phyloP scores from a whole-genome alignment of 1,140 invertebrate species.

The Contarinia nasturtii region DNA sequence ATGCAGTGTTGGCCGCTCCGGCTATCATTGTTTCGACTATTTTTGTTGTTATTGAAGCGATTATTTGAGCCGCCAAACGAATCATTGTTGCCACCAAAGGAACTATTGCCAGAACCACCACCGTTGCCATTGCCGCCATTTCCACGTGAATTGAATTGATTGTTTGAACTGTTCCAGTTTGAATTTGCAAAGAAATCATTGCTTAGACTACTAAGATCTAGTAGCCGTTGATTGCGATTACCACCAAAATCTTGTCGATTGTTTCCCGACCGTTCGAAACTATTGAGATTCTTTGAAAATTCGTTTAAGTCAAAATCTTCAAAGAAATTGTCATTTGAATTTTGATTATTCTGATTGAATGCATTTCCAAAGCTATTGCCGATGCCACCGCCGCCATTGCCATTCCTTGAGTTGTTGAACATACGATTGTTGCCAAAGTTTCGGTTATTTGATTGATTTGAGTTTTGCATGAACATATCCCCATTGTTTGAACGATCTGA shows the following conservation, averaged over 20 bases:
- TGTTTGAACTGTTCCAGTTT: not conserved
- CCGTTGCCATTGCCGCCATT: not conserved
- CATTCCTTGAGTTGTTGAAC: not conserved
- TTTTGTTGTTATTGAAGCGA: constrained; percentile 5
- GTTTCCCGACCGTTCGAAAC: not conserved
- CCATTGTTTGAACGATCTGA: too few relatives aligned
- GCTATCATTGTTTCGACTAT: constrained; percentile 1
- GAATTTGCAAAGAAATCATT: not conserved
- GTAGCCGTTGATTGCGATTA: not conserved
- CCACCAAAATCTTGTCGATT: not conserved
- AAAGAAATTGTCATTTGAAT: not conserved
- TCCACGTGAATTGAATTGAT: not conserved
- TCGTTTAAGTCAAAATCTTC: not conserved
- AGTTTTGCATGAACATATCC: too few relatives aligned
- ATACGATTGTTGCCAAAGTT: not conserved
- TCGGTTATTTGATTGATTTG: too few relatives aligned
- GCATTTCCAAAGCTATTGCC: not conserved
- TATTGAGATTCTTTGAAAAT: not conserved
- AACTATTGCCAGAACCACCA: constrained; percentile 4
- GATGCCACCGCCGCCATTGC: not conserved
- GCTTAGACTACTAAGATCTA: not conserved
- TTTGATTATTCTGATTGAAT: not conserved
- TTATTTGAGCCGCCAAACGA: constrained; percentile 15
- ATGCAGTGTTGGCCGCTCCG: constrained; percentile 7
- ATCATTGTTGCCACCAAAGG: constrained; percentile 8